phyloP scores from a whole-genome alignment of 2,797 vertebrate genomes.

The Sciurus carolinensis region DNA sequence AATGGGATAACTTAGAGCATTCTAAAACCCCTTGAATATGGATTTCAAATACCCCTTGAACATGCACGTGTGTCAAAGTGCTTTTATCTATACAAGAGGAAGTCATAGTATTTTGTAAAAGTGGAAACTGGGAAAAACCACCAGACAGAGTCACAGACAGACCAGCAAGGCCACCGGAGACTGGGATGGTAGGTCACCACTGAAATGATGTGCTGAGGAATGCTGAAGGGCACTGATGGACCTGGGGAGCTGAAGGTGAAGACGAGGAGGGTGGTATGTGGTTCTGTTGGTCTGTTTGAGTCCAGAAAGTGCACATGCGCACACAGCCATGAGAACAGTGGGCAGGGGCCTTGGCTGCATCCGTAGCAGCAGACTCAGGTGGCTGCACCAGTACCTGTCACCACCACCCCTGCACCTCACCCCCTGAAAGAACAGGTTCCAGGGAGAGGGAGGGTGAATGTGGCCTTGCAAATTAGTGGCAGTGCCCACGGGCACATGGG shows the following conservation, averaged over 20 bases:
- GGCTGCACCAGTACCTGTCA: not conserved
- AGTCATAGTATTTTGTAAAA: fast-evolving
- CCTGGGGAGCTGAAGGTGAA: fast-evolving
- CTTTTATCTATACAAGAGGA: fast-evolving
- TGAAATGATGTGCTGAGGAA: not conserved
- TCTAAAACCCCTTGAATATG: not conserved
- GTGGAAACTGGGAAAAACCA: too few species aligned
- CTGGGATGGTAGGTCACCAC: fast-evolving
- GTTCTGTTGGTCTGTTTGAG: too few species aligned
- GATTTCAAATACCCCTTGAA: not conserved
- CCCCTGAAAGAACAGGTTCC: too few species aligned
- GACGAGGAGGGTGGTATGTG: too few species aligned
- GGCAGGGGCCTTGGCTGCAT: too few species aligned
- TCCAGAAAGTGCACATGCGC: too few species aligned
- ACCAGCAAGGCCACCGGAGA: fast-evolving
- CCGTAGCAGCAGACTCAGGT: fast-evolving
- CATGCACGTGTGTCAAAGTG: fast-evolving
- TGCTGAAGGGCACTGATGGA: fast-evolving
- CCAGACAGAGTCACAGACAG: fast-evolving
- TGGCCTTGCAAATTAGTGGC: too few species aligned
- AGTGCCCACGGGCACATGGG: too few species aligned
- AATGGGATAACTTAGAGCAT: not conserved
- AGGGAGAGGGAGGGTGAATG: too few species aligned
- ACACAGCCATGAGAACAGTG: too few species aligned
- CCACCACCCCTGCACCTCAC: too few species aligned